phyloP scores from a whole-genome alignment of 2,797 vertebrate genomes.

The Champsocephalus gunnari region DNA sequence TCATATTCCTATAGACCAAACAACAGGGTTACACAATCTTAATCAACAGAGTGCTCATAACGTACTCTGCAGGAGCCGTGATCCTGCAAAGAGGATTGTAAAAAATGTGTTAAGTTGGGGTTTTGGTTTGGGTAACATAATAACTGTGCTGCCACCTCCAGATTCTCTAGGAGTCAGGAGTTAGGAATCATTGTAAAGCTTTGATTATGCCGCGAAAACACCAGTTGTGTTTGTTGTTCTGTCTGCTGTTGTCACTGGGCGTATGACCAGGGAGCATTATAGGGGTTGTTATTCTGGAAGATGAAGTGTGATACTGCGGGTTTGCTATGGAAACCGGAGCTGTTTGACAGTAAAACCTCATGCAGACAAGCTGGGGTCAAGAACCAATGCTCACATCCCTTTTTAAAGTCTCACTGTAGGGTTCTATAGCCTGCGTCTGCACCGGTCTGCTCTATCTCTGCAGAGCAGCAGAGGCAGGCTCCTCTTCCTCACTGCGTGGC shows the following conservation, averaged over 20 bases:
- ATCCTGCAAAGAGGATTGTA: constrained; percentile 63
- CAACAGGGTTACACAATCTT: constrained; percentile 66
- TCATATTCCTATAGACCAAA: constrained; percentile 70
- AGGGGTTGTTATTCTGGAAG: constrained; percentile 36
- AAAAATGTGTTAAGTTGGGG: constrained; percentile 41
- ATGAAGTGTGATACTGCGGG: constrained; percentile 29
- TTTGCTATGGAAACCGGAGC: constrained; percentile 66
- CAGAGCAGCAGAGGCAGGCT: constrained; percentile 55
- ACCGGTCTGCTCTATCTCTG: constrained; percentile 46
- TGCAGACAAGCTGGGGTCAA: constrained; percentile 42
- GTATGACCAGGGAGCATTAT: constrained; percentile 35
- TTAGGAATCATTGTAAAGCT: background rate
- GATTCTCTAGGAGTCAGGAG: constrained; percentile 12
- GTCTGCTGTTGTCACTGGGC: constrained; percentile 22
- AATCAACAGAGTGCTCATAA: constrained; percentile 68
- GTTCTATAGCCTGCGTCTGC: constrained; percentile 50
- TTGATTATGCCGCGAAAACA: constrained; percentile 4
- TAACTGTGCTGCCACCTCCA: constrained; percentile 43
- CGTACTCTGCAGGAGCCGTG: constrained; percentile 44
- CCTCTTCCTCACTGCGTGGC: constrained; percentile 61
- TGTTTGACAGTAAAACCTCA: constrained; percentile 34
- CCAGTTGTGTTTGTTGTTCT: constrained; percentile 17
- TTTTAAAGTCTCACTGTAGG: constrained; percentile 40
- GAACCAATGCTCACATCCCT: constrained; percentile 29
- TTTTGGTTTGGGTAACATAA: constrained; percentile 53